Evolutionary conservation across 2,888 invertebrate species (phyloP).

Genomic region (Pyrrhosoma nymphula): DNA sequence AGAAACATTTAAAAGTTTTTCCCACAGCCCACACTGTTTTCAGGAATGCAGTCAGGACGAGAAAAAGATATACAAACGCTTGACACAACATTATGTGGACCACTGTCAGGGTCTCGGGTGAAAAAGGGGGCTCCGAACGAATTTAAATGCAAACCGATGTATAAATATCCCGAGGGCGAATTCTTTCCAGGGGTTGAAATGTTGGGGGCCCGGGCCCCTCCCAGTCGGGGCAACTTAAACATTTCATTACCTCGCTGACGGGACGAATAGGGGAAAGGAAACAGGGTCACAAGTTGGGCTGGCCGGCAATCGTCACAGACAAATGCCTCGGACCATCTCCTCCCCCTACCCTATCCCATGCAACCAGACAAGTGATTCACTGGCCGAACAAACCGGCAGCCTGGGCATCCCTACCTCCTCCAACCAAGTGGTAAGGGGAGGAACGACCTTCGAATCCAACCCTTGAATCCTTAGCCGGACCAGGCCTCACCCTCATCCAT

Average conservation of each 20-base stretch:
- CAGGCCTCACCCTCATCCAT: not conserved
- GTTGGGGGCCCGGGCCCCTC: not conserved
- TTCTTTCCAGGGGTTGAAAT: not conserved
- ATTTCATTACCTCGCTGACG: not conserved
- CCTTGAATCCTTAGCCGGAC: not conserved
- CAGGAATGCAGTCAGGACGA: not conserved
- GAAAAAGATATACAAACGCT: not conserved
- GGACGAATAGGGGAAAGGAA: not conserved
- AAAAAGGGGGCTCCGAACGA: not conserved
- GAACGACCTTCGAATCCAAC: not conserved
- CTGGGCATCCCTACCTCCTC: not conserved
- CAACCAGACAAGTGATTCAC: conserved; percentile 52
- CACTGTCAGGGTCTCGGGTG: not conserved
- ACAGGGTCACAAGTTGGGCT: not conserved
- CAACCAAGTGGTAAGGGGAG: not conserved
- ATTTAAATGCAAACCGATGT: conserved; percentile 19
- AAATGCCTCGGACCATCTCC: conserved; percentile 30
- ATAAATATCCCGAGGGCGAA: conserved; percentile 1
- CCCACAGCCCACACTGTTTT: not conserved
- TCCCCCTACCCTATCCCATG: not conserved
- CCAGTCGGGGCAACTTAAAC: not conserved
- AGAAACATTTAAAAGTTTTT: too few relatives aligned
- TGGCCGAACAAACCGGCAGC: conserved; percentile 26
- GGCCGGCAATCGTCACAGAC: conserved; percentile 45
- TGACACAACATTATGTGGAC: not conserved